Conservation (phyloP, 2,797 vertebrate genomes). For the Tapirus indicus region DNA sequence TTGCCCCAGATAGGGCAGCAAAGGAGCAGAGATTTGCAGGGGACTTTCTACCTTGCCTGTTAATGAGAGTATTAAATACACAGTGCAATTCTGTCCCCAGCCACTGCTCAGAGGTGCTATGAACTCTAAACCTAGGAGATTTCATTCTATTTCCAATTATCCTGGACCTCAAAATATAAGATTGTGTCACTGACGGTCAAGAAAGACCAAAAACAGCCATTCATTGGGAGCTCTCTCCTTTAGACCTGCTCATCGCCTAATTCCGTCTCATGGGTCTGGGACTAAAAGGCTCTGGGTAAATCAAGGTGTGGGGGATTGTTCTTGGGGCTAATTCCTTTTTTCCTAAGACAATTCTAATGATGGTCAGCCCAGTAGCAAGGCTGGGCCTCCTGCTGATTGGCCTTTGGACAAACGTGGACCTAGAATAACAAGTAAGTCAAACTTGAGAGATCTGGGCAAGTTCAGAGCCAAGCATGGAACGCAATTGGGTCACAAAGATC, state of each 20-base stretch:
- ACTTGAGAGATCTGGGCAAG: neutral
- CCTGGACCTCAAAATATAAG: conserved; percentile 60
- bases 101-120: conserved; percentile 63
- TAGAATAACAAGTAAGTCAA: neutral
- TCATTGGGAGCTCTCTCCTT: conserved; percentile 2
- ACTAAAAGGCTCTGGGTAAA: neutral
- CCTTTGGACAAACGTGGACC: neutral
- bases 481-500: neutral
- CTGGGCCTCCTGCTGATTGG: neutral
- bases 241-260: neutral
- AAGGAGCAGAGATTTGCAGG: conserved; percentile 6
- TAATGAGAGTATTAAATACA: conserved; percentile 72
- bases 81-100: neutral
- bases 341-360: neutral
- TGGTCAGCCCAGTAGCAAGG: neutral
- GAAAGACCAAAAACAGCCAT: conserved; percentile 73
- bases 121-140: conserved; percentile 61
- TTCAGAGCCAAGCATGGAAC: neutral
- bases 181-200: conserved; percentile 44
- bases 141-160: conserved; percentile 81
- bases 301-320: neutral
- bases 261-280: neutral
- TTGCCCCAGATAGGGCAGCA: conserved; percentile 44
- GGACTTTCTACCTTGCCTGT: conserved; percentile 44
- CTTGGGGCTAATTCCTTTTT: neutral